Evolutionary conservation across 2,888 invertebrate species (phyloP), one percentile per base, ranked within the genome.

Genomic region (Andrena camellia): DNA sequence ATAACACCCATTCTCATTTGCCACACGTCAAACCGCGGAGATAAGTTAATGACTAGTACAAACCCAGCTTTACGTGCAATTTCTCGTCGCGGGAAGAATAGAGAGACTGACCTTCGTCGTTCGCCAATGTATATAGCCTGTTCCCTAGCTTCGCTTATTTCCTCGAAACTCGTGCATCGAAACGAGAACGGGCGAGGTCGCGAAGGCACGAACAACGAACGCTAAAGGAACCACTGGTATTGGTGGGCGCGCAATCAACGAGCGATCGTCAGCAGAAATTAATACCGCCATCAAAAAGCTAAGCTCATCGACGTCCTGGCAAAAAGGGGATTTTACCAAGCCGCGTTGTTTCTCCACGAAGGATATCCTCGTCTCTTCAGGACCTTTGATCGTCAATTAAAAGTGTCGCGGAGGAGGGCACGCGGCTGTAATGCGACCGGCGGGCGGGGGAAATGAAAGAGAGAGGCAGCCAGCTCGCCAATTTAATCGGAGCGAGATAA

Each of bases 401-500:
- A 62, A 31, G 50, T 48, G 13, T 60, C 29, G 59, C 48, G 26
- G n/a, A 20, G 48, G 13, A 35, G 62, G 35, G 10, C 8, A 10
- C 7, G 33, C 7, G 4, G n/a, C 17, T 5, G 29, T 4, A 26
- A 33, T 17, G 13, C 4, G 13, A 4, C 5, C 3, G 10, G 13
- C 23, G 10, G 26, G 1, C 0, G 10, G 6, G 52, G 10, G 10
- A 20, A 0, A 6, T 13, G 23, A 54, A 17, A 26, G 29, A 17
- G 31, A 29, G 20, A 67, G 48, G n/a, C 10, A 31, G 60, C 23
- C 35, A 26, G 13, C 23, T 26, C 68, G 62, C 23, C 29, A 60
- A 68, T 75, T 68, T 75, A 75, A 68, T 75, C 62, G 62, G 42
- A 35, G 75, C 52, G 62, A 62, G 75, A 68, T 68, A 68, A 75